Evolutionary conservation across 2,113 vertebrate genomes (phyloP).

Genomic region (Murina feae): DNA sequence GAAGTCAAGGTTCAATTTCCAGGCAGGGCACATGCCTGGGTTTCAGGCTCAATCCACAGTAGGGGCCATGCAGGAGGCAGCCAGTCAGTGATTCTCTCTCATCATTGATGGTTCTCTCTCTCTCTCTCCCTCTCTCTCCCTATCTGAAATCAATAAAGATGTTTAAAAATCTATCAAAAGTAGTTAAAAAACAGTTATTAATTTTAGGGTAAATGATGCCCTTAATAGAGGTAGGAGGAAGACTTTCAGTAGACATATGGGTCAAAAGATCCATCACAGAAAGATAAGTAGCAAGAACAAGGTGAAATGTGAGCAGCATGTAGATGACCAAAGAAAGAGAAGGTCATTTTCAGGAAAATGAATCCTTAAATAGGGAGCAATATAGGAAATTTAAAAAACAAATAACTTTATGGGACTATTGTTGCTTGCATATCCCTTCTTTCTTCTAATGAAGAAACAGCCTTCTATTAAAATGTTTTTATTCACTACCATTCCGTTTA

Average conservation of each 20-base stretch:
- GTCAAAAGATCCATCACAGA: neutral
- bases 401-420: neutral
- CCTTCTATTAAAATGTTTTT: neutral
- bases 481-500: neutral
- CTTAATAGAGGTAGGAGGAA: neutral
- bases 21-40: neutral
- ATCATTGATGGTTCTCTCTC: neutral
- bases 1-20: neutral
- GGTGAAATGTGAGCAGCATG: neutral
- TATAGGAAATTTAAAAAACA: neutral
- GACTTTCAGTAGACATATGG: neutral
- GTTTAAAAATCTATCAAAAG: too few species aligned
- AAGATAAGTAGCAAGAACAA: neutral
- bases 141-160: neutral
- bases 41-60: neutral
- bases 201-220: neutral
- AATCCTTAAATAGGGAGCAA: neutral
- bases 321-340: neutral
- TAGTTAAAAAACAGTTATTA: neutral
- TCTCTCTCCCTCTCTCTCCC: neutral
- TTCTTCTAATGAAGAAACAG: neutral
- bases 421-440: neutral
- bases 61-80: too few species aligned
- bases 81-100: neutral
- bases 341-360: neutral